phyloP scores from a whole-genome alignment of 2,888 invertebrate genomes.

The Phortica okadai region DNA sequence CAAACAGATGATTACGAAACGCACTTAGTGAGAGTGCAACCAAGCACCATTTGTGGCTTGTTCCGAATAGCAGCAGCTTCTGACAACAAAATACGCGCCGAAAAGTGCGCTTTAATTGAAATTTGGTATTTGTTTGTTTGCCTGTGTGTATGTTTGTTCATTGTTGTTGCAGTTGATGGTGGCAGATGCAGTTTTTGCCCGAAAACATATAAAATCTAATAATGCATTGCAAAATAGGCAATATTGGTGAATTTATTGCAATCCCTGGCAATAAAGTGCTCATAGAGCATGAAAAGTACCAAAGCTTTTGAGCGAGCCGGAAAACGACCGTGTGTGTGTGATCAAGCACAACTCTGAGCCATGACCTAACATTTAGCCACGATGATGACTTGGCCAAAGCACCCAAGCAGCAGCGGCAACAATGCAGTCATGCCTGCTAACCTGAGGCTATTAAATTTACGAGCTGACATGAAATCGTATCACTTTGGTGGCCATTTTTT shows the following conservation, averaged over 20 bases:
- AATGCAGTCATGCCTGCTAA: constrained; percentile 40
- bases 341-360: not conserved
- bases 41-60: not conserved
- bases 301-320: not conserved
- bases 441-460: constrained; percentile 60
- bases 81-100: not conserved
- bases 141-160: not conserved
- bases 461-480: constrained; percentile 43
- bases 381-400: constrained; percentile 1
- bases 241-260: constrained; percentile 22
- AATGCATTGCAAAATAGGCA: constrained; percentile 22
- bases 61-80: not conserved
- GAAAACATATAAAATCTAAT: constrained; percentile 14
- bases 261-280: not conserved
- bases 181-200: not conserved
- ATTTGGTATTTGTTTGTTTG: constrained; percentile 1
- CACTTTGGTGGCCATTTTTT: constrained; percentile 27
- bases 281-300: not conserved
- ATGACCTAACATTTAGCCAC: constrained; percentile 23
- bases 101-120: constrained; percentile 13
- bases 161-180: not conserved
- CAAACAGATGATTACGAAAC: constrained; percentile 10
- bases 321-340: not conserved
- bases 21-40: not conserved
- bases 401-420: constrained; percentile 34